Conservation (phyloP, 2,797 vertebrate species). For the Oophaga sylvatica region DNA sequence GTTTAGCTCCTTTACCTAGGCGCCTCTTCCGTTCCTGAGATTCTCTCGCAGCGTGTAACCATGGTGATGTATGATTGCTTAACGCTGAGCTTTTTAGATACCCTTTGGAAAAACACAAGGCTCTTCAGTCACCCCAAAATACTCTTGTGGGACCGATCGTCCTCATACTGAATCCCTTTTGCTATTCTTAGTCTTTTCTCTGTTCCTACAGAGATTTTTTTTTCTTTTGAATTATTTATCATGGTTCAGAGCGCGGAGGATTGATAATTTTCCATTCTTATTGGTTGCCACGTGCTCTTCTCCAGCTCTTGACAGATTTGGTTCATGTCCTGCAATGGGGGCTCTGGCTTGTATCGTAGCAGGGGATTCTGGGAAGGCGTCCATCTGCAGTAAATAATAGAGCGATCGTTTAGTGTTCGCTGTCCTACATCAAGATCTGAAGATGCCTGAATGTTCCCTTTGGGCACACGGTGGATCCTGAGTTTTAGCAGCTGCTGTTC, state of each 20-base stretch:
- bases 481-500: slow-evolving; percentile 16
- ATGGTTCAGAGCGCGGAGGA: slow-evolving; percentile 71
- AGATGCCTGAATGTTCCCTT: slow-evolving; percentile 36
- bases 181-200: slow-evolving; percentile 89
- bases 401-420: slow-evolving; percentile 5
- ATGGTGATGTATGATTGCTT: slow-evolving; percentile 34
- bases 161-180: not conserved
- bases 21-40: slow-evolving; percentile 12
- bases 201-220: slow-evolving; percentile 79
- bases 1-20: slow-evolving; percentile 7
- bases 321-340: slow-evolving; percentile 66
- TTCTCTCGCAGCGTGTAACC: slow-evolving; percentile 34
- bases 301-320: slow-evolving; percentile 71
- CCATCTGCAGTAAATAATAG: slow-evolving; percentile 47
- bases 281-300: slow-evolving; percentile 70
- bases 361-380: slow-evolving; percentile 44
- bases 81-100: slow-evolving; percentile 17
- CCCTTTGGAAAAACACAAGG: slow-evolving; percentile 2
- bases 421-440: slow-evolving; percentile 21
- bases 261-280: slow-evolving; percentile 63
- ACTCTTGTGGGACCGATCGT: not conserved
- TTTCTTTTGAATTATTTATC: slow-evolving; percentile 76
- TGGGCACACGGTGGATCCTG: not conserved
- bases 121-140: slow-evolving; percentile 30
- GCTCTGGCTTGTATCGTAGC: not conserved